Evolutionary conservation across 2,888 invertebrate genomes (phyloP), one percentile per base, ranked within the genome.

Genomic region (Gari tellinella): DNA sequence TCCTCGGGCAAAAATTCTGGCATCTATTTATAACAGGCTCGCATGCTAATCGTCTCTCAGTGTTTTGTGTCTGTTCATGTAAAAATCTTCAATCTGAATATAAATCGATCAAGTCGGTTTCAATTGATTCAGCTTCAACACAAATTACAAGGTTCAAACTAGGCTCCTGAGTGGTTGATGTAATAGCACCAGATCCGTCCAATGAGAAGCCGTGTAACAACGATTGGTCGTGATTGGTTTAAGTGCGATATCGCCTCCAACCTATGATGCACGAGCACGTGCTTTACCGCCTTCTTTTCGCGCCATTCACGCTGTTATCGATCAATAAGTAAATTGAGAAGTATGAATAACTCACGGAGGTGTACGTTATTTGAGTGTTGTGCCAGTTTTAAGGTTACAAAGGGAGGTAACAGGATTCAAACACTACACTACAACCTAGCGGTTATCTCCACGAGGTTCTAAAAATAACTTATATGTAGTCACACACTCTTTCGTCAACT

Each of bases 21-120:
- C 70, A 64, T 53, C 46, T 58, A 48, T 72, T 65, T 65, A 60
- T 66, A 63, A 68, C 64, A 60, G 64, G 46, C 64, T 62, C 43
- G 65, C 60, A 69, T 62, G 65, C 65, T 69, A 74, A 74, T 74
- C 52, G 61, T 57, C 65, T 46, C 69, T 40, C 69, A 40, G 57
- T 66, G 70, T 62, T 75, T 66, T 66, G 75, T 75, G 75, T 70
- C 75, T 63, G 70, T 57, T 70, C 70, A 75, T 65, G 70, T 68
- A 70, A 55, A 66, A 75, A 70, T 70, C 51, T 57, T 49, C 62
- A 38, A 53, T 51, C 62, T 57, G 62, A 23, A 56, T 52, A 67
- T 66, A 66, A 72, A 72, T 72, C 72, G 72, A 72, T 72, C 57
- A 62, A 55, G 72, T 65, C 72, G 55, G 61, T 60, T 65, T 65